Evolutionary conservation across 2,113 vertebrate species (phyloP).

Genomic region (Eulacestoma nigropectus): DNA sequence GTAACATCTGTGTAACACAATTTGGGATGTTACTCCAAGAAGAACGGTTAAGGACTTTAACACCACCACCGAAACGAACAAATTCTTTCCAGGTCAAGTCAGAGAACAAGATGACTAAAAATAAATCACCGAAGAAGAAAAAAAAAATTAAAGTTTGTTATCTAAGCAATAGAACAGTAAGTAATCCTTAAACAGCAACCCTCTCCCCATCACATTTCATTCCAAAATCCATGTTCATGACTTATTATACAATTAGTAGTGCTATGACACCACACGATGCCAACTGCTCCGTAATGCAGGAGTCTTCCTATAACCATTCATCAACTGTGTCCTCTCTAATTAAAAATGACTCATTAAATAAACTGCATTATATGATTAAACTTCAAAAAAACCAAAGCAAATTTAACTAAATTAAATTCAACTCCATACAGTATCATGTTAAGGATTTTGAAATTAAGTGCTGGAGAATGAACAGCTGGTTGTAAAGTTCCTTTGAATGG

Average conservation of each 20-base stretch:
- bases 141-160: background rate
- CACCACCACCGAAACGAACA: background rate
- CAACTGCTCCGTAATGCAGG: background rate
- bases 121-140: background rate
- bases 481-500: background rate
- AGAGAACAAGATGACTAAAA: background rate
- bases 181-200: background rate
- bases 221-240: background rate
- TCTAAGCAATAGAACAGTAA: background rate
- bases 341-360: constrained; percentile 44
- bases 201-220: background rate
- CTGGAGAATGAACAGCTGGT: background rate
- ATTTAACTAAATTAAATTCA: background rate
- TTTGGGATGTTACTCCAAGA: background rate
- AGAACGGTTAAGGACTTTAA: background rate
- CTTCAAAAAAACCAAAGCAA: background rate
- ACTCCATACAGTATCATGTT: background rate
- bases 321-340: constrained; percentile 24
- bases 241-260: background rate
- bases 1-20: background rate
- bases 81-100: background rate
- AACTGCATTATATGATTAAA: background rate
- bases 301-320: background rate
- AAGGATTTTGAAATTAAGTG: background rate
- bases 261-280: background rate